phyloP scores from a whole-genome alignment of 2,888 invertebrate species.

The Apomyelois bistriatella region DNA sequence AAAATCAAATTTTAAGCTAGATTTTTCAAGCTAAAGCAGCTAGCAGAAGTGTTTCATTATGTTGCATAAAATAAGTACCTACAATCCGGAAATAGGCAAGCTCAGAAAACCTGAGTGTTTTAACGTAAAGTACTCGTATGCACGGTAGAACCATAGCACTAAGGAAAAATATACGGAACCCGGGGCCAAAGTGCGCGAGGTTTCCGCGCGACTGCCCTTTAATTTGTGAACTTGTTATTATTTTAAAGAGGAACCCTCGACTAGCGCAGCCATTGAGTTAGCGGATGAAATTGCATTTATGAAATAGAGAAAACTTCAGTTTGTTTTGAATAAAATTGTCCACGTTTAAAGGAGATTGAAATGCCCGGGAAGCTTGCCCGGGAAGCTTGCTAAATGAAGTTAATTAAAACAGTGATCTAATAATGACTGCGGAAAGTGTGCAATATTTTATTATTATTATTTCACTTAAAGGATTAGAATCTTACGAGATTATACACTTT shows the following conservation, averaged over 20 bases:
- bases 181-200: background rate
- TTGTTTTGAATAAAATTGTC: conserved; percentile 4
- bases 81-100: background rate
- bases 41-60: too few species aligned
- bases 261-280: conserved; percentile 1
- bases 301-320: conserved; percentile 1
- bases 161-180: background rate
- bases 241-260: conserved; percentile 4
- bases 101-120: background rate
- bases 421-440: too few species aligned
- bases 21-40: too few species aligned
- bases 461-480: too few species aligned
- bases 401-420: too few species aligned
- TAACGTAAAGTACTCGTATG: background rate
- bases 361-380: background rate
- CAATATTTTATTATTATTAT: too few species aligned
- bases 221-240: conserved; percentile 5
- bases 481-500: too few species aligned
- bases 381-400: too few species aligned
- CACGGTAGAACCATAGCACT: background rate
- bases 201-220: conserved; percentile 7
- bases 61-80: background rate
- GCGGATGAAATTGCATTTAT: conserved; percentile 2
- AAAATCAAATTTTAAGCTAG: too few species aligned
- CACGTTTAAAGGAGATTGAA: background rate